Base-by-base conservation (phyloP, 2,888 invertebrate species). In the Alviniconcha strummeri region DNA sequence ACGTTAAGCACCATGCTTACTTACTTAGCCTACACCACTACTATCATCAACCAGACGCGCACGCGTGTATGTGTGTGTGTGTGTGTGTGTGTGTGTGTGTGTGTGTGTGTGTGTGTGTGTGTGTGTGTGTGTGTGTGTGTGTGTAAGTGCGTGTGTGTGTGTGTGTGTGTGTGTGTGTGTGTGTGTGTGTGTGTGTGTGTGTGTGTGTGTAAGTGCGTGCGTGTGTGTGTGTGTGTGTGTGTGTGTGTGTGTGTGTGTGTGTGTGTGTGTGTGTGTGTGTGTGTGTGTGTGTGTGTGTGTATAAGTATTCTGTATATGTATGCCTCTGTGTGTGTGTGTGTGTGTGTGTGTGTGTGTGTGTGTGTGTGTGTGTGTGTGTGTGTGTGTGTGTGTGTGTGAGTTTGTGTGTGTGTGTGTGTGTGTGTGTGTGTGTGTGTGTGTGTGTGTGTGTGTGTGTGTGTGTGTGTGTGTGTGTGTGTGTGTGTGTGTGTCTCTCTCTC, bases 61-160 rank as follows among this genome's bases (percentile, higher is more conserved):
- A 69, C 15, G 69, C 15, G 69, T 69, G 69, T 69, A 17, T 69
- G 69, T 69, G 69, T 69, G 69, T 69, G 69, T 69, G 69, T 69
- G 69, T 69, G 69, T 69, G 8, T 69, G 69, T 69, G 69, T 69
- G 69, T 69, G 69, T 69, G 69, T 13, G 69, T 69, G 69, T 69
- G 69, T 69, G 69, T 69, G 69, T 69, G 69, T 69, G 69, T 69
- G 69, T 69, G 69, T 69, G 69, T 69, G 69, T 69, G 69, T 69
- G 17, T 69, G 69, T 69, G 69, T 69, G 69, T 69, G 69, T 69
- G 69, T 17, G 69, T 17, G 69, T 60, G 69, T 69, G 69, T 69
- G 69, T 69, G 69, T 69, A 17, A 11, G 69, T 69, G 69, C 17
- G 69, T 17, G 17, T 69, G 69, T n/a, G 69, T 69, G 69, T n/a